Base-by-base conservation (phyloP, 2,888 invertebrate species). In the Drosophila mercatorum region DNA sequence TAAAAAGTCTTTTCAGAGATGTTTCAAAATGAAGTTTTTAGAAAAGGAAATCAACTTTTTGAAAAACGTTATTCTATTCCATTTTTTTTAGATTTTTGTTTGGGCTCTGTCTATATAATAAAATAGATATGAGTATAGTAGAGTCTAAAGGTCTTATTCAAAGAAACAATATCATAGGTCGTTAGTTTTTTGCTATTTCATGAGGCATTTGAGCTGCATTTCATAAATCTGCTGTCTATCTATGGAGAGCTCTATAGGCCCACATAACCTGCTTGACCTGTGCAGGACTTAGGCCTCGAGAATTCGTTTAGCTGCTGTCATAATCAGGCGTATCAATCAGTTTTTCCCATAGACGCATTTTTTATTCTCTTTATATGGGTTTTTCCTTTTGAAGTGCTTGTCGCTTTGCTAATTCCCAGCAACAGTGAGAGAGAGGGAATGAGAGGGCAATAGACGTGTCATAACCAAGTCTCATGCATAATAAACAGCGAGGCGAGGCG, bases 371-470 rank as follows among this genome's bases (percentile, higher is more conserved):
- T 22, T 6, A 12, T 43, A 22, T 46, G 7, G 55, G 47, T 44
- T 31, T 56, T 47, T 43, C 46, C 47, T 49, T 49, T 40, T 68
- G 43, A 68, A 69, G 72, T 69, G 67, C 31, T 72, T 65, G 74
- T 66, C 66, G 62, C 70, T 76, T 83, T 87, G 87, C 85, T 85
- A 86, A 86, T 83, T 83, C 81, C 76, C 82, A 70, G 72, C 57
- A 38, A n/a, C 61, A 61, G 31, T 12, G 53, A 40, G 49, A 55
- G 38, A 26, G 31, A 41, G 38, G 40, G 41, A 66, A 52, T 0
- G 36, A 53, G 66, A 65, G 70, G 58, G 17, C 5, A 34, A 51
- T 43, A 60, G 76, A 81, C 75, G 81, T 77, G 81, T 77, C 77
- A 84, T 75, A 68, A 57, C 67, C 36, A 61, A 64, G 57, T 68